These are phyloP conservation scores for Myotis yumanensis DNA, from an alignment of 2,113 vertebrate genomes.

Conservation along the genomic window DNA sequence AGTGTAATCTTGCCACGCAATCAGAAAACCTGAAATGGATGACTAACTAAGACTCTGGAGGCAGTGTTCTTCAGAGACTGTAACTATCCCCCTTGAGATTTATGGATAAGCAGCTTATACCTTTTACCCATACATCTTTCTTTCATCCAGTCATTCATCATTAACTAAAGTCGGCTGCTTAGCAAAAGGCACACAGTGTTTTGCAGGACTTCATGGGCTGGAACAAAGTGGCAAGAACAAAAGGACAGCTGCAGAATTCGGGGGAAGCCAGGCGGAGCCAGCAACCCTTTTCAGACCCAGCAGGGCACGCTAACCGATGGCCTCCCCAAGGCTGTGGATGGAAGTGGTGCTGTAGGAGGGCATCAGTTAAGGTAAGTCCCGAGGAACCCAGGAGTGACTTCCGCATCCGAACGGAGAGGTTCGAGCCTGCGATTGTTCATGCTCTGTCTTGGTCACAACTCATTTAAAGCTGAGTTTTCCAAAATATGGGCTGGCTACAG, in stretches of 20 bases:
- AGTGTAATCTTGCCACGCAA: not conserved
- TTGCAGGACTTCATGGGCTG: not conserved
- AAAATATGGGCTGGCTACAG: not conserved
- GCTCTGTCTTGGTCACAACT: not conserved
- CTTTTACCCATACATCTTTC: not conserved
- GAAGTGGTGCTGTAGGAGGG: too few species aligned
- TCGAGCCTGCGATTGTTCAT: not conserved
- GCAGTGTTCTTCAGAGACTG: not conserved
- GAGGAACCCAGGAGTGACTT: not conserved
- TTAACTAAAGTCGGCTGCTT: not conserved
- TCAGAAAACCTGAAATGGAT: not conserved
- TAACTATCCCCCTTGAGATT: slow-evolving; percentile 11
- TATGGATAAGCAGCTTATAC: not conserved
- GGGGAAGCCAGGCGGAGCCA: not conserved
- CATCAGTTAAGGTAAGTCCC: not conserved
- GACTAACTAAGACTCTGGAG: not conserved
- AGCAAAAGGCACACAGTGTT: not conserved
- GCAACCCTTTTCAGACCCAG: not conserved
- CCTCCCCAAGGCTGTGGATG: fast-evolving
- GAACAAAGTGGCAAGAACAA: not conserved
- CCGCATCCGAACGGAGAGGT: not conserved
- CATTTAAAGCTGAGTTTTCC: not conserved
- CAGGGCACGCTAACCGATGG: too few species aligned
- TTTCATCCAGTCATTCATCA: not conserved
- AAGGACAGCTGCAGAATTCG: not conserved